A percentile compares a stretch with the other conserved stretches of the same genome.
phyloP scores from a whole-genome alignment of 2,888 invertebrate species.

The Lathronympha strigana region DNA sequence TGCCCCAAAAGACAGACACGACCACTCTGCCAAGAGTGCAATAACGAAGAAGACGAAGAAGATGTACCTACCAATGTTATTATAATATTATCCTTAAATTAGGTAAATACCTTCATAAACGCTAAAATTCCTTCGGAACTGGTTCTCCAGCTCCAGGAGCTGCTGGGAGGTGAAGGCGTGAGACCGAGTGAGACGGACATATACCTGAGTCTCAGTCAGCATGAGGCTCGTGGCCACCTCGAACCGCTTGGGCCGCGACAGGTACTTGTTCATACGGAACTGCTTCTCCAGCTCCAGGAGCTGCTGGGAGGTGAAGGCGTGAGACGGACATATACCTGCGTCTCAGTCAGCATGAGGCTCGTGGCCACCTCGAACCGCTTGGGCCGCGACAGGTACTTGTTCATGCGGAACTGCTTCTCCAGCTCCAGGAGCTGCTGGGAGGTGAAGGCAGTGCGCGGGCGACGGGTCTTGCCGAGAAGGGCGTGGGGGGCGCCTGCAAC shows the following conservation, averaged over 20 bases:
- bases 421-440: slow-evolving; percentile 98
- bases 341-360: slow-evolving; percentile 98
- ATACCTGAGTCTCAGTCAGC: slow-evolving; percentile 99
- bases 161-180: slow-evolving; percentile 99
- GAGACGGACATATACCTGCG: slow-evolving; percentile 88
- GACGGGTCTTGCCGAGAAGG: slow-evolving; percentile 78
- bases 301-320: slow-evolving; percentile 99
- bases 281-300: slow-evolving; percentile 98
- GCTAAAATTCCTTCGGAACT: slow-evolving; percentile 99
- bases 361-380: slow-evolving; percentile 99
- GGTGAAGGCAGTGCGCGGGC: slow-evolving; percentile 99
- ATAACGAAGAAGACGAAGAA: no score
- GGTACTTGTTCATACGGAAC: slow-evolving; percentile 99
- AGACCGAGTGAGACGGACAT: no score
- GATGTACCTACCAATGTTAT: no score
- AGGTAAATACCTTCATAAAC: no score
- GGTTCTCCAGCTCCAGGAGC: slow-evolving; percentile 97
- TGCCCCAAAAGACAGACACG: no score
- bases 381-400: slow-evolving; percentile 99
- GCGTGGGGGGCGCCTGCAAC: slow-evolving; percentile 87
- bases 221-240: slow-evolving; percentile 99
- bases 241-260: slow-evolving; percentile 98
- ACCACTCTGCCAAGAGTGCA: no score
- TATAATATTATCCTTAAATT: no score
- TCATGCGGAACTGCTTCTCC: slow-evolving; percentile 99